Conservation (phyloP, 1,140 invertebrate genomes). For the Mizuhopecten yessoensis region DNA sequence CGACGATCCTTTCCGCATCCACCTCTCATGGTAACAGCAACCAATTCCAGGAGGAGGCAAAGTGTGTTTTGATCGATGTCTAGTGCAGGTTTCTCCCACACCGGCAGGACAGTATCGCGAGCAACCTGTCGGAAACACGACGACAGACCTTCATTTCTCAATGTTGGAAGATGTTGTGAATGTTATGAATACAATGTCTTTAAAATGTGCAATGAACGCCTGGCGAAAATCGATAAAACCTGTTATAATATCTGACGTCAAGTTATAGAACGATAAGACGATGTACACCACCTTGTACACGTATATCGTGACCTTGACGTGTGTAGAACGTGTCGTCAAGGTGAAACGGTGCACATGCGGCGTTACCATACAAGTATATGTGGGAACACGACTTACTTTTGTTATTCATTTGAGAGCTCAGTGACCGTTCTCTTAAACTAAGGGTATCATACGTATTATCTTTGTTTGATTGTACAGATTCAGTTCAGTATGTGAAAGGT, state of each 20-base stretch:
- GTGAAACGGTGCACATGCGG: neutral
- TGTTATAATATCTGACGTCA: neutral
- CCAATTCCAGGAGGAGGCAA: neutral
- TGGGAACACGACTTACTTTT: no score
- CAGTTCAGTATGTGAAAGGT: no score
- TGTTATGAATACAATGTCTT: neutral
- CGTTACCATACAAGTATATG: neutral
- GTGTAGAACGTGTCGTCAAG: no score
- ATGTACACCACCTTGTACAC: neutral
- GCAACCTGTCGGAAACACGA: no score
- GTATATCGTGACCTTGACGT: neutral
- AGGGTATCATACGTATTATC: no score
- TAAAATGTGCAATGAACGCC: neutral
- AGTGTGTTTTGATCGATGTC: neutral
- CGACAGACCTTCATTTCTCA: neutral
- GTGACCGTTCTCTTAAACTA: no score
- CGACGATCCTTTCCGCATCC: neutral
- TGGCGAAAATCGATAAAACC: neutral
- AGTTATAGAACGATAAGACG: neutral
- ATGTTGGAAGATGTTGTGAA: neutral
- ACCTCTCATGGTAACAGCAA: neutral
- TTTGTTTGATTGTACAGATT: no score
- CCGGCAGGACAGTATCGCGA: neutral
- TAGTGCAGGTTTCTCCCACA: neutral
- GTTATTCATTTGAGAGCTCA: no score